A percentile compares a stretch with the other conserved stretches of the same genome.
Conservation (phyloP, 1,140 invertebrate genomes). For the Triops cancriformis region DNA sequence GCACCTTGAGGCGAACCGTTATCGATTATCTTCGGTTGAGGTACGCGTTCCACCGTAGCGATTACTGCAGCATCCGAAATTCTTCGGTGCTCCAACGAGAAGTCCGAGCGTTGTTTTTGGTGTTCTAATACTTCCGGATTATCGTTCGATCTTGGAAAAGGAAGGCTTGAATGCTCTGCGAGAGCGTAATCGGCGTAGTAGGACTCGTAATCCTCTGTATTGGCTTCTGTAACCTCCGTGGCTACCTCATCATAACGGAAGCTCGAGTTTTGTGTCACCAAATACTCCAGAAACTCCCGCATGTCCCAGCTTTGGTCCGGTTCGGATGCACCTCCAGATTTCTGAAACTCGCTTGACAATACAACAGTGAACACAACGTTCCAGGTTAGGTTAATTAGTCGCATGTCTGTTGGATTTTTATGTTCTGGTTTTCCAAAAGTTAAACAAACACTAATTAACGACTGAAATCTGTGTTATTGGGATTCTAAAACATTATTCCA, state of each 20-base stretch:
- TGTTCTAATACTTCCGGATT: not conserved
- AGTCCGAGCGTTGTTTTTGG: not conserved
- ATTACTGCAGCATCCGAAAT: not conserved
- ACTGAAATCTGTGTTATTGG: no score
- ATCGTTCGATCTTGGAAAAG: not conserved
- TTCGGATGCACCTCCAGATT: not conserved
- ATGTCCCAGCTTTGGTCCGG: not conserved
- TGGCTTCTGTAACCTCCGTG: not conserved
- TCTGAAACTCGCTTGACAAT: not conserved
- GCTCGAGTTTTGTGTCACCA: not conserved
- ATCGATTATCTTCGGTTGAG: not conserved
- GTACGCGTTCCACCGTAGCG: not conserved
- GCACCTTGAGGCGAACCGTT: not conserved
- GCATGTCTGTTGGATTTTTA: no score
- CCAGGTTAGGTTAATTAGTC: no score
- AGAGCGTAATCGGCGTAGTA: not conserved
- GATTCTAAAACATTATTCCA: no score
- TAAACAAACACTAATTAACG: no score
- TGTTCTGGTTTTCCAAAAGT: no score
- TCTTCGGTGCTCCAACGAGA: not conserved
- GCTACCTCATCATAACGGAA: not conserved
- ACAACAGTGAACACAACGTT: not conserved
- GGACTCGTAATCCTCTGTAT: not conserved
- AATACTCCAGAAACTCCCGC: not conserved
- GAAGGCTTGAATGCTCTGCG: not conserved